Percentiles rank a stretch among this genome's conserved stretches.
Evolutionary conservation across 2,113 vertebrate genomes (phyloP).

Genomic region (Carassius gibelio): DNA sequence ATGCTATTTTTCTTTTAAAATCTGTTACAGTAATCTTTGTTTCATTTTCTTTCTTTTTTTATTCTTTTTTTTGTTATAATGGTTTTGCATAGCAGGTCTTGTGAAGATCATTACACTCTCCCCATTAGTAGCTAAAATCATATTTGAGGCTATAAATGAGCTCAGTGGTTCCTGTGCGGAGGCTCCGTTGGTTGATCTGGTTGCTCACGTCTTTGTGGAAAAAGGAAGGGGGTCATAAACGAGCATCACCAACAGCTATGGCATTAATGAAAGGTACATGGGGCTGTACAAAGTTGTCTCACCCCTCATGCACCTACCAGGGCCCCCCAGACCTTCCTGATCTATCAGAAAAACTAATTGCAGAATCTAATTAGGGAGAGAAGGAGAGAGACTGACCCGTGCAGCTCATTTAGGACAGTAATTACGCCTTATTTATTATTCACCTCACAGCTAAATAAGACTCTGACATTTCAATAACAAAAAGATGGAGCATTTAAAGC

Average conservation of each 20-base stretch:
- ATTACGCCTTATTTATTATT: conserved; percentile 99
- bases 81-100: not conserved
- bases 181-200: not conserved
- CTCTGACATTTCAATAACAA: conserved; percentile 92
- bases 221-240: conserved; percentile 10
- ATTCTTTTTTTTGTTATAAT: no score
- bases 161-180: not conserved
- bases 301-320: conserved; percentile 84
- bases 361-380: conserved; percentile 97
- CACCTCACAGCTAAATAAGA: conserved; percentile 97
- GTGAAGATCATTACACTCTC: conserved; percentile 1
- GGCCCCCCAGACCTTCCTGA: conserved; percentile 90
- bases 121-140: not conserved
- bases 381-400: conserved; percentile 85
- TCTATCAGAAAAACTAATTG: conserved; percentile 99
- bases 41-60: not conserved
- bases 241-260: conserved; percentile 61
- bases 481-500: conserved; percentile 67
- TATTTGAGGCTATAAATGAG: conserved; percentile 13
- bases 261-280: conserved; percentile 71
- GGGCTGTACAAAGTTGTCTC: conserved; percentile 77
- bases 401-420: conserved; percentile 92
- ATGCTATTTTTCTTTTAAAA: not conserved
- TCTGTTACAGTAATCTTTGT: not conserved
- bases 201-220: not conserved